Evolutionary conservation across 2,113 vertebrate species (phyloP).

Genomic region (Vulpes ferrilata): DNA sequence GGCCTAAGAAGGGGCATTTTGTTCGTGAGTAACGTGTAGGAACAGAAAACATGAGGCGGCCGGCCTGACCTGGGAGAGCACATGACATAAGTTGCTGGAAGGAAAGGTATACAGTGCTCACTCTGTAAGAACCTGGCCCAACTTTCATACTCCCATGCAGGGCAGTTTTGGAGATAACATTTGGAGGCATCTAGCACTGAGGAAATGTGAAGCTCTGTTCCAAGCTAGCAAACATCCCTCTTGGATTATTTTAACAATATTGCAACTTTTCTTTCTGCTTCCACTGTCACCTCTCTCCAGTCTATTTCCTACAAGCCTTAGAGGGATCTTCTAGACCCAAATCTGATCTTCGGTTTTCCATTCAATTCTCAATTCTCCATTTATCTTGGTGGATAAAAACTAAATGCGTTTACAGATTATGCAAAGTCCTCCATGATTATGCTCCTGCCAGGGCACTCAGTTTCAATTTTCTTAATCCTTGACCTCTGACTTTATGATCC

Average conservation of each 20-base stretch:
- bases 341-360: slow-evolving; percentile 39
- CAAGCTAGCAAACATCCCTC: not conserved
- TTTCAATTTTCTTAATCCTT: not conserved
- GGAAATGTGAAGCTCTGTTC: not conserved
- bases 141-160: not conserved
- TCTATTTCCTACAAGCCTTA: not conserved
- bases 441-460: not conserved
- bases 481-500: not conserved
- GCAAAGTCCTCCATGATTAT: not conserved
- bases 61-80: not conserved
- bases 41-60: not conserved
- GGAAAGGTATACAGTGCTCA: not conserved
- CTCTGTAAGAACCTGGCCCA: not conserved
- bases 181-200: not conserved
- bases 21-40: not conserved
- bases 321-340: not conserved
- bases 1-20: not conserved
- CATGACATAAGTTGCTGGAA: not conserved
- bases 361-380: slow-evolving; percentile 8
- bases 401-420: slow-evolving; percentile 8
- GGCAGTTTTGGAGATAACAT: not conserved
- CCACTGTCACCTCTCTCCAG: not conserved
- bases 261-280: slow-evolving; percentile 34
- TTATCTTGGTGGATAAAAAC: slow-evolving; percentile 15
- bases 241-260: not conserved